A percentile compares a stretch with the other conserved stretches of the same genome.
Evolutionary conservation across 2,888 invertebrate genomes (phyloP).

Genomic region (Hipparchia sbordonii): DNA sequence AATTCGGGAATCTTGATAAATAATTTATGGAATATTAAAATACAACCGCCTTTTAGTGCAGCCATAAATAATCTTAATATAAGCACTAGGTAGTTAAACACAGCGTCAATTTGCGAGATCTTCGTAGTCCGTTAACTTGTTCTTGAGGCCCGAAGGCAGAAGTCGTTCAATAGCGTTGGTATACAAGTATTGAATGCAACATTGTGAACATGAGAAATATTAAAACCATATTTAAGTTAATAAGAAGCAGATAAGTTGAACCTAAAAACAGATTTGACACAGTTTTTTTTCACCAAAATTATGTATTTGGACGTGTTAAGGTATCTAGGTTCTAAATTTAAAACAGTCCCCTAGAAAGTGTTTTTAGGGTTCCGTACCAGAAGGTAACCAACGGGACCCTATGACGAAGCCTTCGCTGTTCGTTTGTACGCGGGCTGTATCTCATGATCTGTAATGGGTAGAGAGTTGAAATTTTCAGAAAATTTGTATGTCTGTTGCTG

Average conservation of each 20-base stretch:
- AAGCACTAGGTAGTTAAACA: constrained; percentile 40
- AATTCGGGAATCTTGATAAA: constrained; percentile 19
- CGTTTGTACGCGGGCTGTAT: no score
- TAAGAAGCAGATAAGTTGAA: neutral
- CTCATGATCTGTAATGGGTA: no score
- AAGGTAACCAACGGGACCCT: no score
- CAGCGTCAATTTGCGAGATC: constrained; percentile 40
- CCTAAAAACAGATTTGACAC: neutral
- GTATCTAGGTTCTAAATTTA: no score
- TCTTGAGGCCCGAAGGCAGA: constrained; percentile 36
- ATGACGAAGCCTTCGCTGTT: no score
- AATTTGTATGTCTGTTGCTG: no score
- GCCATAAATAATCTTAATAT: constrained; percentile 40
- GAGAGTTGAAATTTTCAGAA: no score
- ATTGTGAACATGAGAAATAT: constrained; percentile 30
- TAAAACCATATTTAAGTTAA: constrained; percentile 17
- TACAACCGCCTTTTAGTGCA: constrained; percentile 32
- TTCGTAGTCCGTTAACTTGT: constrained; percentile 40
- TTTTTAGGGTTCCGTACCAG: no score
- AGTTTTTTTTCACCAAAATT: neutral
- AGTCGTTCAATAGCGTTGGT: constrained; percentile 33
- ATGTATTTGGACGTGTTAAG: neutral
- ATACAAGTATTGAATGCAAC: constrained; percentile 31
- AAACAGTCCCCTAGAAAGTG: no score
- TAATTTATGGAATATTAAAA: constrained; percentile 30